A percentile compares a stretch with the other conserved stretches of the same genome.
phyloP scores from a whole-genome alignment of 2,888 invertebrate genomes.

The Caenorhabditis afra region DNA sequence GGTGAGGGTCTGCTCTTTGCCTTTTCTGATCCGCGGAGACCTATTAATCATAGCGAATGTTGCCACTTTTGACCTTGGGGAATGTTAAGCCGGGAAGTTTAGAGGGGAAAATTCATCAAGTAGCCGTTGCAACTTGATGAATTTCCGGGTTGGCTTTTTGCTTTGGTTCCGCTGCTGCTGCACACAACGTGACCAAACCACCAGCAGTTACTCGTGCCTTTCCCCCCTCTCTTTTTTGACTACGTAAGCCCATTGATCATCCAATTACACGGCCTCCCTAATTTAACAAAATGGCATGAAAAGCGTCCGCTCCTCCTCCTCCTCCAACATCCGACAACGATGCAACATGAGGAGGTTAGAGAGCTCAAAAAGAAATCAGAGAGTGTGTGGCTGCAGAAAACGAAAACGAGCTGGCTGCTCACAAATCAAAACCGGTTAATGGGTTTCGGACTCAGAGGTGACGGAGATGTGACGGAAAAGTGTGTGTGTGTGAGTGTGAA shows the following conservation, averaged over 20 bases:
- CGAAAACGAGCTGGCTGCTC: constrained; percentile 13
- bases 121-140: not conserved
- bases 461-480: constrained; percentile 7
- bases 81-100: too few species aligned
- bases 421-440: constrained; percentile 57
- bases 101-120: not conserved
- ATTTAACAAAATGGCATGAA: constrained; percentile 25
- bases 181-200: constrained; percentile 23
- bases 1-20: constrained; percentile 14
- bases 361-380: constrained; percentile 6
- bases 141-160: not conserved
- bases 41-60: constrained; percentile 16
- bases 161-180: not conserved
- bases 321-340: not conserved
- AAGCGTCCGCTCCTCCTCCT: constrained; percentile 6
- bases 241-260: constrained; percentile 26
- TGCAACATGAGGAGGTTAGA: constrained; percentile 9
- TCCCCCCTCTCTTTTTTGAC: not conserved
- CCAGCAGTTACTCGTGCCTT: not conserved
- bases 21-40: not conserved
- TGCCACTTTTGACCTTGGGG: constrained; percentile 14
- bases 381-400: constrained; percentile 7
- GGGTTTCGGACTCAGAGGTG: constrained; percentile 14
- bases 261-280: constrained; percentile 21
- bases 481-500: constrained; percentile 14